Evolutionary conservation across 30 jellyfish, hydroid and myxozoan species (phyloP), one percentile per base, ranked within the genome.

Genomic region (Calvadosia cruxmelitensis): DNA sequence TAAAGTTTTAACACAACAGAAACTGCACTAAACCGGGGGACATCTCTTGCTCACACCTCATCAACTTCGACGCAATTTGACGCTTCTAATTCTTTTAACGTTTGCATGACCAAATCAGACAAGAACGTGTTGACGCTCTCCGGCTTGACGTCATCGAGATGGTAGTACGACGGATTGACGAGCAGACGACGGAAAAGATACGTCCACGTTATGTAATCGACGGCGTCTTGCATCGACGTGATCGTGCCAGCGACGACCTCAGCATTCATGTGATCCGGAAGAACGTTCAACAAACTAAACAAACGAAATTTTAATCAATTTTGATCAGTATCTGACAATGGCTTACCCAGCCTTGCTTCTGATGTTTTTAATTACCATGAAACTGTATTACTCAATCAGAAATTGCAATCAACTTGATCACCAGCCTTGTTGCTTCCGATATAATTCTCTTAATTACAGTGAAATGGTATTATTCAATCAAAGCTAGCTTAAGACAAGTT

Each of bases 241-340:
- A 92, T 72, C 12, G 96, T 84, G n/a, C 99, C 95, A 10, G 99
- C 94, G 10, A 85, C 99, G 28, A 92, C 75, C 68, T 92, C 99
- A n/a, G 99, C 99, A 72, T 92, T 92, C 80, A 92, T 34, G 69
- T 92, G 99, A 63, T 92, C 99, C 1, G 99, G 81, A 7, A 92
- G 78, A 1, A 89, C 98, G 1, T 82, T 93, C 1, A 89, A 68
- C 81, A 89, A 70, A 48, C 98, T 89, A 34, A 31, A 71, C 52
- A 28, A 53, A 76, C 5, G 30, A 0, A 27, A 31, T n/a, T n/a
- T n/a, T n/a, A n/a, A n/a, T n/a, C n/a, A n/a, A n/a, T n/a, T n/a
- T n/a, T n/a, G n/a, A n/a, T n/a, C n/a, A n/a, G n/a, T n/a, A n/a
- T n/a, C n/a, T n/a, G n/a, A n/a, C n/a, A n/a, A n/a, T n/a, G n/a